A percentile compares a stretch with the other conserved stretches of the same genome.
These are phyloP conservation scores for Tauraco erythrolophus DNA, from an alignment of 2,113 vertebrate genomes.

Conservation along the genomic window DNA sequence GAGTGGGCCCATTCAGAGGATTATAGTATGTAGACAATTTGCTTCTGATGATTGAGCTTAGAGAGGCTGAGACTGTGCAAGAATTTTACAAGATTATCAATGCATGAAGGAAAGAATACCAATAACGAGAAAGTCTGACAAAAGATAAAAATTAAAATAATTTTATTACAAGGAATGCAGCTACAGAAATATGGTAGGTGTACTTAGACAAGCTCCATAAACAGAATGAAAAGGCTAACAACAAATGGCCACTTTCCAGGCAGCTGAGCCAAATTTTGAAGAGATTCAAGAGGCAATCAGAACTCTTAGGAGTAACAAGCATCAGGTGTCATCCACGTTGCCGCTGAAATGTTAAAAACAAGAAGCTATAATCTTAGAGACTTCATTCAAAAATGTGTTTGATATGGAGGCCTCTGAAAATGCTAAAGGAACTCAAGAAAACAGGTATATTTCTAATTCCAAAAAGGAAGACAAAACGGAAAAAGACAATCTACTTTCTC, in stretches of 20 bases:
- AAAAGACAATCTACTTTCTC: constrained; percentile 17
- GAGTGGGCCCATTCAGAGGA: neutral
- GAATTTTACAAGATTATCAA: neutral
- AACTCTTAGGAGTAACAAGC: constrained; percentile 33
- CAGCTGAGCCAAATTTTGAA: constrained; percentile 32
- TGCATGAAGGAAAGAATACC: neutral
- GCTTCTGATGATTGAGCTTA: neutral
- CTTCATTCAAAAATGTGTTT: neutral
- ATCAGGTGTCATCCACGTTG: constrained; percentile 7
- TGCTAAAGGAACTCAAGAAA: neutral
- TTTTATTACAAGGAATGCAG: neutral
- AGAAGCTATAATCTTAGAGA: neutral
- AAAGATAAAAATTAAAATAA: neutral
- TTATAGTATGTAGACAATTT: neutral
- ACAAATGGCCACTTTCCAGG: constrained; percentile 32
- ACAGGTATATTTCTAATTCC: neutral
- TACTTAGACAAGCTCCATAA: neutral
- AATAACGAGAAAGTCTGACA: neutral
- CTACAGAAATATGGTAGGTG: neutral
- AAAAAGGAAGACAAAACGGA: neutral
- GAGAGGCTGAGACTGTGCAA: neutral
- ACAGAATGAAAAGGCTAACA: constrained; percentile 24
- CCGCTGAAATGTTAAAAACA: neutral
- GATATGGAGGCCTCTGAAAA: neutral
- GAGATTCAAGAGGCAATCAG: constrained; percentile 42